phyloP scores from a whole-genome alignment of 1,140 invertebrate genomes.

The Nasonia longicornis region DNA sequence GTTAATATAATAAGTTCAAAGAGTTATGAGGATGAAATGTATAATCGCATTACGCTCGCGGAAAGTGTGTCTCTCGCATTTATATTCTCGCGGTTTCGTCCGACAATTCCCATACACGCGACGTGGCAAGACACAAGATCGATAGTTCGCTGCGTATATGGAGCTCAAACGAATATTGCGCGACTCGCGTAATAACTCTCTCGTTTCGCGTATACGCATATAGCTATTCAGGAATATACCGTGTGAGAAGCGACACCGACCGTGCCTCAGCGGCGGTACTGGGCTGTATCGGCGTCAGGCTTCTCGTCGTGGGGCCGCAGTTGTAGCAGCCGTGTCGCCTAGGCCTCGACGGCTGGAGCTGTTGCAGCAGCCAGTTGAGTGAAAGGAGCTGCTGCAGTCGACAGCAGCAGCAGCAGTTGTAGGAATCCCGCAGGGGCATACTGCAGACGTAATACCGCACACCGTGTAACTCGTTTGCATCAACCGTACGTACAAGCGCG shows the following conservation, averaged over 20 bases:
- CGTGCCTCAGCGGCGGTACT: too few relatives aligned
- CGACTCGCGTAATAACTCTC: neutral
- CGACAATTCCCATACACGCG: neutral
- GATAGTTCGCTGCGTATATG: neutral
- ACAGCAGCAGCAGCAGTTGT: neutral
- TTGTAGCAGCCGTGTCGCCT: neutral
- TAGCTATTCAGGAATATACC: neutral
- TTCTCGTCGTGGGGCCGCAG: neutral
- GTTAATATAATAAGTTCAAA: too few relatives aligned
- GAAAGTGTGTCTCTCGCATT: neutral
- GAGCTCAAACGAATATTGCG: neutral
- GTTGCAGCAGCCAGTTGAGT: neutral
- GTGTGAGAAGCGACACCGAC: neutral
- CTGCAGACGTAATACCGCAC: neutral
- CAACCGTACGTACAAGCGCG: too few relatives aligned
- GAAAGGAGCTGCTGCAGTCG: neutral
- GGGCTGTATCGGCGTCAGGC: too few relatives aligned
- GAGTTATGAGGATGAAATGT: too few relatives aligned
- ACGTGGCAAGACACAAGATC: too few relatives aligned
- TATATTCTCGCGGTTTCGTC: neutral
- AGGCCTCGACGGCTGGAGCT: neutral
- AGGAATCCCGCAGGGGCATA: neutral
- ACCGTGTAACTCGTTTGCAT: neutral
- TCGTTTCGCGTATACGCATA: neutral
- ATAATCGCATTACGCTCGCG: slow-evolving; percentile 16